These are phyloP conservation scores for Poeciliopsis retropinna DNA, from an alignment of 2,113 vertebrate genomes.

Conservation along the genomic window DNA sequence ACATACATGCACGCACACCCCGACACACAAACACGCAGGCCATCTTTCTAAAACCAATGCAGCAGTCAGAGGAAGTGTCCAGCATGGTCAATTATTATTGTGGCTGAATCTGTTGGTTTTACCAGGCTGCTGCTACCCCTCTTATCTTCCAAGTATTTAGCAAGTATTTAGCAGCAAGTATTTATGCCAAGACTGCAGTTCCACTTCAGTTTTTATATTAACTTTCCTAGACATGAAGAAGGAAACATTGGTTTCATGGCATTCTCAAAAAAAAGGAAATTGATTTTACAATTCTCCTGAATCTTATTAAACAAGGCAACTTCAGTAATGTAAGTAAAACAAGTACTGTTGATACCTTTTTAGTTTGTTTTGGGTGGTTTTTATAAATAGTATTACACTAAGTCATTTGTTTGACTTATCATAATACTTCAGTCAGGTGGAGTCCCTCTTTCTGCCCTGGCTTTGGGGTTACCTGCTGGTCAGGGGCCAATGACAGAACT, in stretches of 20 bases:
- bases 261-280: background rate
- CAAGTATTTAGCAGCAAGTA: background rate
- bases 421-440: background rate
- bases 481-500: slow-evolving; percentile 52
- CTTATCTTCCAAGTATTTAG: background rate
- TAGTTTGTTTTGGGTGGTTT: background rate
- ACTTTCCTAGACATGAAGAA: background rate
- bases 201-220: background rate
- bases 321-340: background rate
- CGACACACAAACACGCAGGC: slow-evolving; percentile 18
- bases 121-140: background rate
- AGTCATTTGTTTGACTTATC: background rate
- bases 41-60: slow-evolving; percentile 24
- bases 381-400: background rate
- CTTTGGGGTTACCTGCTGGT: slow-evolving; percentile 70
- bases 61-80: slow-evolving; percentile 35
- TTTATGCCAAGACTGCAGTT: background rate
- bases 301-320: no score
- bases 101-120: slow-evolving; percentile 14
- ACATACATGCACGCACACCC: slow-evolving; percentile 20
- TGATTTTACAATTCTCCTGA: background rate
- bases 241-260: background rate
- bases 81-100: slow-evolving; percentile 35
- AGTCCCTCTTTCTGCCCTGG: background rate
- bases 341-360: background rate